Percentiles rank a stretch among this genome's conserved stretches.
Evolutionary conservation across 2,113 vertebrate genomes (phyloP).

Genomic region (Cheilinus undulatus): DNA sequence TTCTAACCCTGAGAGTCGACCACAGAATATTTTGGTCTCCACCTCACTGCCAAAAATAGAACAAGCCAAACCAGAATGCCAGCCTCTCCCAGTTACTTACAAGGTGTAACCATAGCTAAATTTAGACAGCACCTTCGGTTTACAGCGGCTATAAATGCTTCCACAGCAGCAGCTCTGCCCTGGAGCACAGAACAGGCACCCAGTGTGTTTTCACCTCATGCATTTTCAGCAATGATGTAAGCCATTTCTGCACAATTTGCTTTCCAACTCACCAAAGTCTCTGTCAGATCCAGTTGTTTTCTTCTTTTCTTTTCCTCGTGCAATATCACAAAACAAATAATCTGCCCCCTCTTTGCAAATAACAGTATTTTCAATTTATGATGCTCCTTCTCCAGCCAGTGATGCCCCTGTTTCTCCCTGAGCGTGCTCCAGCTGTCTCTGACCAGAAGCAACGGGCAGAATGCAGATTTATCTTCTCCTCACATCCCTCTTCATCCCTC

Average conservation of each 20-base stretch:
- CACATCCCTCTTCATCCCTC: conserved; percentile 60
- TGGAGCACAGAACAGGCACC: conserved; percentile 28
- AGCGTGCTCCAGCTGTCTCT: conserved; percentile 56
- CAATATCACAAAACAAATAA: conserved; percentile 15
- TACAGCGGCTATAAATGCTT: conserved; percentile 61
- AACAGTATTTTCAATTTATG: conserved; percentile 7
- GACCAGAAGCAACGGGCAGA: conserved; percentile 72
- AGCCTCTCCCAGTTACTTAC: conserved; percentile 73
- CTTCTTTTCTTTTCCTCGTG: conserved; percentile 12
- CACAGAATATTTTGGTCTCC: conserved; percentile 59
- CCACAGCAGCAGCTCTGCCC: conserved; percentile 25
- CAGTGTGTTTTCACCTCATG: conserved; percentile 23
- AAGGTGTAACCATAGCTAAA: conserved; percentile 75
- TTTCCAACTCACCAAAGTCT: conserved; percentile 69
- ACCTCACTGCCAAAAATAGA: conserved; percentile 70
- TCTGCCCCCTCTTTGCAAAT: conserved; percentile 14
- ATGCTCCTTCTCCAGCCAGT: conserved; percentile 36
- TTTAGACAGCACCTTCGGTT: conserved; percentile 74
- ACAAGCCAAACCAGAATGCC: conserved; percentile 64
- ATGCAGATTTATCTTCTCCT: conserved; percentile 73
- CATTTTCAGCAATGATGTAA: conserved; percentile 38
- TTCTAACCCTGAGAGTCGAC: conserved; percentile 54
- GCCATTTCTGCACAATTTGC: conserved; percentile 14
- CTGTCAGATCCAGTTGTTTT: conserved; percentile 14
- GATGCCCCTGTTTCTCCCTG: conserved; percentile 45